phyloP scores from a whole-genome alignment of 2,113 vertebrate species.

The Anolis carolinensis region DNA sequence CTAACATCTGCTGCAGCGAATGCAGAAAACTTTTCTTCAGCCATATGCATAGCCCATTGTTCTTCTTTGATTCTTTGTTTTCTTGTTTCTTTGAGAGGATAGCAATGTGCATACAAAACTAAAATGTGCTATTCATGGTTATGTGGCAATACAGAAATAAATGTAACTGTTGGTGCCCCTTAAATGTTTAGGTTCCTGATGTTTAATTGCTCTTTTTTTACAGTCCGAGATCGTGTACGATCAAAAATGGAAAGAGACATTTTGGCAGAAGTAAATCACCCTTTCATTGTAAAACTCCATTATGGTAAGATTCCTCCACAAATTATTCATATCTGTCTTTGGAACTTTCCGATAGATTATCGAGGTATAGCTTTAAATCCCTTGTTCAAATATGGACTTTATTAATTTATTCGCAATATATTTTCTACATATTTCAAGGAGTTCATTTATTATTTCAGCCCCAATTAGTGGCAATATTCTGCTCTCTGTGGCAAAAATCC shows the following conservation, averaged over 20 bases:
- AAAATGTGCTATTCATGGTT: neutral
- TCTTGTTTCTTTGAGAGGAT: neutral
- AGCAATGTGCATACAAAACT: neutral
- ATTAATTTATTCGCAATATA: neutral
- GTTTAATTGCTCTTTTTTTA: constrained; percentile 30
- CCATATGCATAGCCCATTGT: neutral
- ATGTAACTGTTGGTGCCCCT: neutral
- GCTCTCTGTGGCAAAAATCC: neutral
- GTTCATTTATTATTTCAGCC: neutral
- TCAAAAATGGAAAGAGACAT: constrained; percentile 98
- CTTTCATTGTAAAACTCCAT: constrained; percentile 96
- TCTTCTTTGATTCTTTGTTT: neutral
- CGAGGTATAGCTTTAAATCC: neutral
- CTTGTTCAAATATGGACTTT: neutral
- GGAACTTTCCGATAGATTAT: neutral
- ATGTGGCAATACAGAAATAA: neutral
- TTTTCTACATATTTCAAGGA: neutral
- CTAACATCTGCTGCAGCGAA: neutral
- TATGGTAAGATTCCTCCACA: constrained; percentile 80
- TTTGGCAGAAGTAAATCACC: constrained; percentile 95
- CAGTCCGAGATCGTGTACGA: constrained; percentile 92
- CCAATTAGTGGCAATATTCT: too few species aligned
- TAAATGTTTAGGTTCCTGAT: constrained; percentile 6
- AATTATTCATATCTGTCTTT: neutral
- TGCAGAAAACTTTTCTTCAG: neutral